These are phyloP conservation scores for Hirundichthys speculiger DNA, from an alignment of 2,113 vertebrate genomes.

Conservation along the genomic window DNA sequence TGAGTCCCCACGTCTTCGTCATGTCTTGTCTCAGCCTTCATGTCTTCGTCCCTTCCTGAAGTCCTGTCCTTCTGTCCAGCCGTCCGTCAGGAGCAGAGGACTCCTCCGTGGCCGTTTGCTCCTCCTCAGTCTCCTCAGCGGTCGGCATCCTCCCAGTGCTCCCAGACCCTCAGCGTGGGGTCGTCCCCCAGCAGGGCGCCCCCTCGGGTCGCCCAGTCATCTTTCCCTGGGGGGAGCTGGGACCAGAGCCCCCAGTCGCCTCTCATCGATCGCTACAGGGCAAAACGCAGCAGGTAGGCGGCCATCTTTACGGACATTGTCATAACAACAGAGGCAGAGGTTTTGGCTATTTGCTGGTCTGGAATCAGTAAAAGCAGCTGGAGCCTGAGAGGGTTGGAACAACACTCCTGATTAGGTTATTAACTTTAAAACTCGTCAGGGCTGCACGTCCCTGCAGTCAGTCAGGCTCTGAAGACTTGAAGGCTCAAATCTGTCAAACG, in stretches of 20 bases:
- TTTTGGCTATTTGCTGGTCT: no score
- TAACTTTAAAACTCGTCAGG: no score
- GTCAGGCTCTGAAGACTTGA: no score
- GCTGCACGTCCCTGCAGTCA: no score
- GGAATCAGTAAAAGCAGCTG: no score
- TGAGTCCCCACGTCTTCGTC: no score
- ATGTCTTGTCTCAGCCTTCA: no score
- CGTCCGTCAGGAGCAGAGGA: constrained; percentile 83
- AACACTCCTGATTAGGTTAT: no score
- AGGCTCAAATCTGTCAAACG: no score
- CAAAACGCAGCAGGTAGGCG: constrained; percentile 73
- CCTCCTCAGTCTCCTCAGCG: constrained; percentile 67
- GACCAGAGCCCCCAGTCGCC: constrained; percentile 61
- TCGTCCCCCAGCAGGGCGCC: constrained; percentile 74
- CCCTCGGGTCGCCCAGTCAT: constrained; percentile 29
- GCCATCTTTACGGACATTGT: not conserved
- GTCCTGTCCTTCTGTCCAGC: constrained; percentile 67
- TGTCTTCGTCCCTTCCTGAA: no score
- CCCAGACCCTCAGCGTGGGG: constrained; percentile 64
- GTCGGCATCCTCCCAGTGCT: constrained; percentile 77
- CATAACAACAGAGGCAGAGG: no score
- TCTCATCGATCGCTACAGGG: constrained; percentile 67
- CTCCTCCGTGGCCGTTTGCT: constrained; percentile 86
- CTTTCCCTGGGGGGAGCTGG: constrained; percentile 40
- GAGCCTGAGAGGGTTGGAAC: no score